Evolutionary conservation across 2,888 invertebrate species (phyloP), one percentile per base, ranked within the genome.

Genomic region (Cryptus armator): DNA sequence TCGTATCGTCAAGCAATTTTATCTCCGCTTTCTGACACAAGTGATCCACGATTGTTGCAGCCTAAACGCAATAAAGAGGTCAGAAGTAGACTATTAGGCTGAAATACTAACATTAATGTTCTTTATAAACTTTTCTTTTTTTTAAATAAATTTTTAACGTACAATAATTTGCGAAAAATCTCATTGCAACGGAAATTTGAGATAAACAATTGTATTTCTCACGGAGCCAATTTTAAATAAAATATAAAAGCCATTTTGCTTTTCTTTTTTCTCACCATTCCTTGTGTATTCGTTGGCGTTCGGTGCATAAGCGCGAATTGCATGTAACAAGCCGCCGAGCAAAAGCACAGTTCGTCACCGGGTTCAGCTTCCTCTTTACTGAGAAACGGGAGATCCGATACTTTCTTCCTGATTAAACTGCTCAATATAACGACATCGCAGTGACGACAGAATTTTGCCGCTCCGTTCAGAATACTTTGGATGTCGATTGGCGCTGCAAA

Each of bases 381-480:
- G 46, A 97, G 93, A 85, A 96, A 95, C 14, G 97, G 97, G 88
- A 98, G 95, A 92, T 98, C 98, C 0, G 97, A 96, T 0, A 97
- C 96, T 94, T 97, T 97, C 90, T 97, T 97, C 90, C 96, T 95
- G 74, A 98, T 97, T 84, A 97, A 96, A 87, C 97, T 97, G 94
- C 97, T 97, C 88, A 97, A 94, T 86, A 98, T 97, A n/a, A 98
- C 97, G 70, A 98, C 97, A 92, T 99, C 98, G 94, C 99, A 99
- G 92, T 98, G 98, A 56, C 97, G 96, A 93, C 99, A 99, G 94
- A 98, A 97, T 92, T 98, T 98, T 0, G 97, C 97, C 53, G 97
- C 97, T 5, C 98, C 98, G 91, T 98, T 98, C 64, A 99, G 94
- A 89, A 99, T 97, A 90, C 97, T 97, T 93, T 98, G 98, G 87